Conservation (phyloP, 35 echinoderm and acorn worm species). For the Anneissia japonica region DNA sequence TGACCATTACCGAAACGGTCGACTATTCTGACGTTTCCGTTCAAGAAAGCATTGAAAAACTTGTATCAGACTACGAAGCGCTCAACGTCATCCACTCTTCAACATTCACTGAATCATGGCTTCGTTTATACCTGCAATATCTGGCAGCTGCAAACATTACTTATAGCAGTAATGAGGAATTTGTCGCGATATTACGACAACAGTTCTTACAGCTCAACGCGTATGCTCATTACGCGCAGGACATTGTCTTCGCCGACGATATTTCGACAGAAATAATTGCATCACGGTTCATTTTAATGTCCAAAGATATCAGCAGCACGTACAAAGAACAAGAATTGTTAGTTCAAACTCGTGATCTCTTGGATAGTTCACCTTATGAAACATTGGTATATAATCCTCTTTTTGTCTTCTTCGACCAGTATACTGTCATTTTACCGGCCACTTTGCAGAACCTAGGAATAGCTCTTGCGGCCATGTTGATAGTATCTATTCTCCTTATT, state of each 20-base stretch:
- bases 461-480: conserved; percentile 57
- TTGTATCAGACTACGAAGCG: background rate
- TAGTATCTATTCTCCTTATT: conserved; percentile 64
- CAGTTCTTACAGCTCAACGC: conserved; percentile 42
- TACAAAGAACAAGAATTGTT: conserved; percentile 46
- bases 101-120: conserved; percentile 39
- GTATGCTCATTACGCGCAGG: conserved; percentile 44
- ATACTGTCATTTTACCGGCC: conserved; percentile 43
- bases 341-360: conserved; percentile 34
- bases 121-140: conserved; percentile 30
- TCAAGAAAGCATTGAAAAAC: conserved; percentile 32
- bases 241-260: conserved; percentile 46
- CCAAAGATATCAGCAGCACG: conserved; percentile 6
- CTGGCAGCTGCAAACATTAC: background rate
- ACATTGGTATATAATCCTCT: conserved; percentile 45
- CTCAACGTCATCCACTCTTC: conserved; percentile 10
- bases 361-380: background rate
- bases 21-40: conserved; percentile 50
- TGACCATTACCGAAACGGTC: conserved; percentile 28
- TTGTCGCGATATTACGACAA: conserved; percentile 27
- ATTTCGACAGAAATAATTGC: conserved; percentile 38
- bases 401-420: conserved; percentile 76
- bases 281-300: conserved; percentile 52
- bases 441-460: conserved; percentile 62
- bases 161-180: conserved; percentile 4